phyloP scores from a whole-genome alignment of 2,888 invertebrate species.

The Drosophila seclusa region DNA sequence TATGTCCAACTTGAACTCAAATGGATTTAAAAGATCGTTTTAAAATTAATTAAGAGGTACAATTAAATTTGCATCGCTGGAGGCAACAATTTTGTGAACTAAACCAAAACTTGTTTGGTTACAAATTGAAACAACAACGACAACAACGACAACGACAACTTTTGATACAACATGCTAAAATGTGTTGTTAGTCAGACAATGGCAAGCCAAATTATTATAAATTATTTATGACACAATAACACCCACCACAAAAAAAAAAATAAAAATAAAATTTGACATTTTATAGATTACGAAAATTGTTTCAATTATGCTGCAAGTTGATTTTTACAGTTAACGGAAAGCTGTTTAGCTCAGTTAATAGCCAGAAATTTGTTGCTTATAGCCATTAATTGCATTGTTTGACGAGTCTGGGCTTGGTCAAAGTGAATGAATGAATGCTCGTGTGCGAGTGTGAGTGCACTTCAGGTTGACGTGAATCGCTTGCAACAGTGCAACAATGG shows the following conservation, averaged over 20 bases:
- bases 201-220: constrained; percentile 53
- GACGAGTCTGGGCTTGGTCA: background rate
- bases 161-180: constrained; percentile 39
- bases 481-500: constrained; percentile 45
- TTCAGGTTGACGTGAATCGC: constrained; percentile 52
- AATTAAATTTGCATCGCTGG: constrained; percentile 52
- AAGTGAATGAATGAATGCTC: constrained; percentile 8
- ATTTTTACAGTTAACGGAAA: background rate
- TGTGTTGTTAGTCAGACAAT: constrained; percentile 36
- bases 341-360: constrained; percentile 1
- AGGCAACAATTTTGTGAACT: constrained; percentile 9
- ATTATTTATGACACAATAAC: constrained; percentile 55
- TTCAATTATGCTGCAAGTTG: constrained; percentile 46
- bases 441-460: constrained; percentile 49
- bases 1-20: constrained; percentile 32
- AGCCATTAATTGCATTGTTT: constrained; percentile 34
- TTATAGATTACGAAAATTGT: constrained; percentile 39
- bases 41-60: constrained; percentile 66
- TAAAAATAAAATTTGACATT: constrained; percentile 30
- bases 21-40: constrained; percentile 53
- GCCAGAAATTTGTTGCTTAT: constrained; percentile 10
- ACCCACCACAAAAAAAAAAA: constrained; percentile 50
- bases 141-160: constrained; percentile 2
- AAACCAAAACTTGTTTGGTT: constrained; percentile 36
- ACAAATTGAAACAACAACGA: constrained; percentile 19